Evolutionary conservation across 2,113 vertebrate species (phyloP).

Genomic region (Sphyrna mokarran): DNA sequence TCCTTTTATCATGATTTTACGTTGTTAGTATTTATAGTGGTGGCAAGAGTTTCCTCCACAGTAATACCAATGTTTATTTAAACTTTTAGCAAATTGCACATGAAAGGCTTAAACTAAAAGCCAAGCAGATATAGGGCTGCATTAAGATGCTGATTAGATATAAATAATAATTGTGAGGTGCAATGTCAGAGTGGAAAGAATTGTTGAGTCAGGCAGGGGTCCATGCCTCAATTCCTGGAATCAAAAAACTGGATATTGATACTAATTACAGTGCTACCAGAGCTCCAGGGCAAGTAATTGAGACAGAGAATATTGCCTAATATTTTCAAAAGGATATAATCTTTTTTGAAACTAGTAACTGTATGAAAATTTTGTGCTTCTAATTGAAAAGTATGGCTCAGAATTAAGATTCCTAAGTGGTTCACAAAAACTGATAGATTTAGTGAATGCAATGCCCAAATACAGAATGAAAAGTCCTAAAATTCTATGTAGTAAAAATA

Average conservation of each 20-base stretch:
- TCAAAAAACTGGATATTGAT: neutral
- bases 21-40: neutral
- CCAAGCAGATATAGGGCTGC: neutral
- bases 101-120: neutral
- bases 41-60: neutral
- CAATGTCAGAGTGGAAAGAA: neutral
- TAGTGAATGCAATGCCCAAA: neutral
- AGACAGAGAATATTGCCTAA: neutral
- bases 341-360: neutral
- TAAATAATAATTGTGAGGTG: neutral
- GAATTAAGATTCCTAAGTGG: neutral
- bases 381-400: neutral
- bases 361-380: neutral
- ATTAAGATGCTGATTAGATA: neutral
- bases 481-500: neutral
- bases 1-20: neutral
- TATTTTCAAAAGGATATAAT: neutral
- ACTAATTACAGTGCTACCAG: neutral
- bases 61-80: neutral
- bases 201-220: neutral
- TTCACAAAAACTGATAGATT: neutral
- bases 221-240: neutral
- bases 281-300: neutral
- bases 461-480: neutral
- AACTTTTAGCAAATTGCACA: neutral